Evolutionary conservation across 1,140 invertebrate genomes (phyloP), one percentile per base, ranked within the genome.

Genomic region (Papilio helenus): DNA sequence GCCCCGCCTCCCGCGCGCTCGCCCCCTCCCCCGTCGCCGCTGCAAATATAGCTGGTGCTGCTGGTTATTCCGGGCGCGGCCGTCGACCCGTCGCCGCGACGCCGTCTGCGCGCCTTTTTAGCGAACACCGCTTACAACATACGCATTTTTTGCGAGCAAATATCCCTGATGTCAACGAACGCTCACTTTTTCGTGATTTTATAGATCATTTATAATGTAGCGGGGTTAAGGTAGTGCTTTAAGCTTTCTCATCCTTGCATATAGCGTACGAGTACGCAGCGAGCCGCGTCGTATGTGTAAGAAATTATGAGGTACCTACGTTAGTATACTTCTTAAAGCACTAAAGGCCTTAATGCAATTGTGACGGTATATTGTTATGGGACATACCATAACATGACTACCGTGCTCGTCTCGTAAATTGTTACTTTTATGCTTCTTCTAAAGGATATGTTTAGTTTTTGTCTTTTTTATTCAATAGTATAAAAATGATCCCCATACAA

Each of bases 71-170:
- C 87, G 93, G 91, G 93, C 84, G 89, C 90, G 93, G 90, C 85
- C 92, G 92, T 90, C 93, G 93, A 94, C 93, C 93, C 93, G 90
- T 82, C 91, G 93, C 90, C 91, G 92, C 93, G 91, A 94, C 93
- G 93, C 93, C 91, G 93, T 94, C 93, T 94, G 91, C 87, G 86
- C 88, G 90, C 92, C 91, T 91, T 94, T 94, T 94, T 93, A 93
- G 92, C 92, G 89, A 90, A 90, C 88, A 88, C 87, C 82, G 85
- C 88, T 90, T 92, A 93, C 87, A 92, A 90, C 89, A 86, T 79
- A 88, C 86, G 86, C 87, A 89, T 90, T 93, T 92, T 94, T 94
- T 92, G 91, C 90, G 87, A 90, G 86, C 85, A 83, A 90, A 92
- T 91, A 93, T 90, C 87, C 81, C 55, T 81, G 89, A 92, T 91